Base-by-base conservation (phyloP, 2,113 vertebrate genomes). In the Egretta garzetta region DNA sequence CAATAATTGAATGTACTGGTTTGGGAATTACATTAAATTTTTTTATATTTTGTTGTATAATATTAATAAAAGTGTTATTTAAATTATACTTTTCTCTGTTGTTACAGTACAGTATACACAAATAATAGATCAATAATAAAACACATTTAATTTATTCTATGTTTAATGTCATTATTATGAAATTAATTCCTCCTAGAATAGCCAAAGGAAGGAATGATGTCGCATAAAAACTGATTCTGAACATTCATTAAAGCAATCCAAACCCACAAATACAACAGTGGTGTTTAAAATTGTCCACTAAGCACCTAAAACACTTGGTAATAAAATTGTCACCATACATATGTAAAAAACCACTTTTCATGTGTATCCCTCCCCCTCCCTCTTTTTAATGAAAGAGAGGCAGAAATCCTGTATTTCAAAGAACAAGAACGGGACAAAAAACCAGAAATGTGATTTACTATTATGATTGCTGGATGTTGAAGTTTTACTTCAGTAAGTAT, bases 101-200 rank as follows among this genome's bases (percentile, higher is more conserved):
- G 43, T 76, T 93, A 94, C 30, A 91, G 73, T 37, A 80, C 8
- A 80, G 4, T 24, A 59, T 83, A 60, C 52, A 76, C n/a, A 96
- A 96, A 60, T 28, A 30, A 45, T 39, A 96, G 33, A 82, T 88
- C n/a, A 93, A 56, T 80, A 88, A 91, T 53, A 95, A 92, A 75
- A 19, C 30, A 64, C 15, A 80, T 47, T n/a, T 55, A 50, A 85
- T 91, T 88, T 86, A 63, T 84, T 55, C 27, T 83, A 55, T 75
- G 6, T 73, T 94, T 94, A 70, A 30, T 33, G 23, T 9, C 14
- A 85, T 79, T 89, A 76, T 89, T 77, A 55, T 26, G 39, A 96
- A 87, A 93, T 83, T 47, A 86, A 59, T 93, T 92, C 17, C 8
- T 94, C 37, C 72, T 80, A 80, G 84, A 94, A 74, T 14, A 75